These are phyloP conservation scores for Hippocampus zosterae DNA, from an alignment of 2,113 vertebrate genomes.

Conservation along the genomic window DNA sequence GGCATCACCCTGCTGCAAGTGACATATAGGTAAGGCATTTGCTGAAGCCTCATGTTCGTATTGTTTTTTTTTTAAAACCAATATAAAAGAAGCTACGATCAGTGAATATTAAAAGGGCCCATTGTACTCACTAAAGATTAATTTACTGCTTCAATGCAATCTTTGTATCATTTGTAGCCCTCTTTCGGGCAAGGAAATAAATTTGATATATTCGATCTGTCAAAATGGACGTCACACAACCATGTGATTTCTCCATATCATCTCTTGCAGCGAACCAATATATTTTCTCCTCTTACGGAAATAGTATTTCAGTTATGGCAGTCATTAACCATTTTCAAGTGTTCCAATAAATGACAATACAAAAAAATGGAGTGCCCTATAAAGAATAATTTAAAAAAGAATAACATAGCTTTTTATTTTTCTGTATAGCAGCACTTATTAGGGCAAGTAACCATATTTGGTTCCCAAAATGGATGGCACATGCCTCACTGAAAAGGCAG, in stretches of 20 bases:
- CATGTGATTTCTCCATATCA: background rate
- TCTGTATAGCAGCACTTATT: too few relatives aligned
- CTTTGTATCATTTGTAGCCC: background rate
- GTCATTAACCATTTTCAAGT: too few relatives aligned
- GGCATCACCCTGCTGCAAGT: conserved; percentile 62
- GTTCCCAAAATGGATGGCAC: too few relatives aligned
- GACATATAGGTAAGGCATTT: conserved; percentile 64
- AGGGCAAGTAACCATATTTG: too few relatives aligned
- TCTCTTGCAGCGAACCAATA: background rate
- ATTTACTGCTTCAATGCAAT: background rate
- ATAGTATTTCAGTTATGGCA: background rate
- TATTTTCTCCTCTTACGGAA: background rate
- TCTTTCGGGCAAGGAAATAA: background rate
- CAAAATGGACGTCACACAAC: background rate
- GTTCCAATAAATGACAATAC: too few relatives aligned
- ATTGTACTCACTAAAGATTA: background rate
- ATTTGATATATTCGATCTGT: background rate
- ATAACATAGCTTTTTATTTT: too few relatives aligned
- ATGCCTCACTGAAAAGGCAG: too few relatives aligned
- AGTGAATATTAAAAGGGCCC: conserved; percentile 25
- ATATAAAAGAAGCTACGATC: conserved; percentile 11
- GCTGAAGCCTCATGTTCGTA: conserved; percentile 46
- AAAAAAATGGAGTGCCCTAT: too few relatives aligned
- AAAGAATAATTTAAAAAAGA: too few relatives aligned
- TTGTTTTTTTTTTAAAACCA: conserved; percentile 1